These are phyloP conservation scores for Ctena decussata DNA, from an alignment of 2,888 invertebrate species.

Conservation along the genomic window DNA sequence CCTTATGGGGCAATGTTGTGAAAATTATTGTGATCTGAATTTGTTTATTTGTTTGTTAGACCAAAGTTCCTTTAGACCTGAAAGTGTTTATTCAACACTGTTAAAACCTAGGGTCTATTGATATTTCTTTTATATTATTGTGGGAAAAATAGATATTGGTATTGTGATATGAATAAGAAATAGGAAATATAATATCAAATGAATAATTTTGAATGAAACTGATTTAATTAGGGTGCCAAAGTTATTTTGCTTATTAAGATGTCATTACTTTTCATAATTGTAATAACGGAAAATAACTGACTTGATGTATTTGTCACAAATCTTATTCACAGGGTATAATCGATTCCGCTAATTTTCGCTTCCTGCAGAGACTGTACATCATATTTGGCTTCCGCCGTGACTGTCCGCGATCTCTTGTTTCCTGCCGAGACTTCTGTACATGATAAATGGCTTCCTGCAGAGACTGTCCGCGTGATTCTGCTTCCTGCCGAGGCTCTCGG, in stretches of 20 bases:
- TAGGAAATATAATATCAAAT: background rate
- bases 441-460: too few species aligned
- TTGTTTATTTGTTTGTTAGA: constrained; percentile 12
- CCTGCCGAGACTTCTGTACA: too few species aligned
- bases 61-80: background rate
- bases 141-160: constrained; percentile 12
- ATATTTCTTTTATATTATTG: background rate
- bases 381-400: too few species aligned
- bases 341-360: too few species aligned
- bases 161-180: constrained; percentile 8
- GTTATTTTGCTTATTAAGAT: background rate
- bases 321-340: too few species aligned
- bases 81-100: background rate
- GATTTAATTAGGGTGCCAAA: background rate
- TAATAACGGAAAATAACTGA: too few species aligned
- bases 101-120: constrained; percentile 8
- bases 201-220: constrained; percentile 5
- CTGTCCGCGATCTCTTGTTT: too few species aligned
- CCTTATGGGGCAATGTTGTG: background rate
- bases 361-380: too few species aligned
- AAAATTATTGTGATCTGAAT: constrained; percentile 3
- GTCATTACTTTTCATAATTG: too few species aligned
- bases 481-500: too few species aligned
- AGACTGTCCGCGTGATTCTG: too few species aligned
- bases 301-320: too few species aligned